phyloP scores from a whole-genome alignment of 2,888 invertebrate species.

The Ophion ellenae region DNA sequence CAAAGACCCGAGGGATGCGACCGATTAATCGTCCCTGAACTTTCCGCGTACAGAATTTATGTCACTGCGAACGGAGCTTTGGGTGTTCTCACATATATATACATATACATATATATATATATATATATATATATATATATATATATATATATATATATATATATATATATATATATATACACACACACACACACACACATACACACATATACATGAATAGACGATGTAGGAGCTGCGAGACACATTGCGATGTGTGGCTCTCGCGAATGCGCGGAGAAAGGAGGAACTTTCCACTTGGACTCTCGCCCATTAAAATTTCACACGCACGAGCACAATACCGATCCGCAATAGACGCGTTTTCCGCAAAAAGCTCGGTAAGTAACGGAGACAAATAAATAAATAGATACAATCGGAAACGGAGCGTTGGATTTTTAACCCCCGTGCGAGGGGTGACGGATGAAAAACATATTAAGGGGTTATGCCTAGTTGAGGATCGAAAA shows the following conservation, averaged over 20 bases:
- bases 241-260: constrained; percentile 26
- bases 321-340: background rate
- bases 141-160: background rate
- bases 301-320: constrained; percentile 34
- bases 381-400: background rate
- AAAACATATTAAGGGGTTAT: no score
- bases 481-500: no score
- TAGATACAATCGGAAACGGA: background rate
- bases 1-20: constrained; percentile 66
- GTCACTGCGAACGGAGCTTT: constrained; percentile 40
- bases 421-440: background rate
- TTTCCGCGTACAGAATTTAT: constrained; percentile 64
- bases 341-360: constrained; percentile 4
- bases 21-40: constrained; percentile 68
- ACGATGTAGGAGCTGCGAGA: constrained; percentile 56
- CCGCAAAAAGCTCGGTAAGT: background rate
- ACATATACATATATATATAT: background rate
- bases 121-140: background rate
- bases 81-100: constrained; percentile 10
- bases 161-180: background rate
- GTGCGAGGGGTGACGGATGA: no score
- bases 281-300: constrained; percentile 44
- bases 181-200: background rate
- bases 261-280: constrained; percentile 43
- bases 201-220: background rate